Base-by-base conservation (phyloP, 2,888 invertebrate species). In the Onthophagus sagittarius region DNA sequence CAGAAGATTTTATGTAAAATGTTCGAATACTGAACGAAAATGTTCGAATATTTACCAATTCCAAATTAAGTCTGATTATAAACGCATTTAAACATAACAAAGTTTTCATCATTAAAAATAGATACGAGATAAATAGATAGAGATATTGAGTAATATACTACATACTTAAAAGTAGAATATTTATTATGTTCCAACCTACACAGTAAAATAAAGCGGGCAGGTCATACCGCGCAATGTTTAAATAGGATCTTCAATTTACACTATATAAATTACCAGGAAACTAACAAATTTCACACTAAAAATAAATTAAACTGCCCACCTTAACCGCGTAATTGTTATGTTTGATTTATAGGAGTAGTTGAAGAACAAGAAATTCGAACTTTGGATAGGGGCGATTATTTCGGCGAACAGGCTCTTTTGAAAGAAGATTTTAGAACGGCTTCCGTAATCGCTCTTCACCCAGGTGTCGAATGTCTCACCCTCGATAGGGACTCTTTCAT, bases 401-500 rank as follows among this genome's bases (percentile, higher is more conserved):
- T 91, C 81, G 91, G 91, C 4, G 91, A 91, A 80, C 89, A 90
- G 78, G 91, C 91, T 0, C 83, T 91, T 63, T 82, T 91, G 15
- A 89, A 88, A 81, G 92, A 92, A 81, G 92, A 92, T 78, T 86
- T 88, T 65, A 85, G 92, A 39, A 91, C 92, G 6, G 92, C 92
- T 13, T 91, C 89, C 77, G 90, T 92, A 32, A 90, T 92, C 63
- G 91, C 92, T 0, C 82, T 89, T 78, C 85, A 86, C 82, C 83
- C 91, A 81, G 84, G 91, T 81, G 85, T 92, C 80, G 83, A 92
- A 88, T 92, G 92, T 79, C 85, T 92, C 15, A 90, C 90, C 0
- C 83, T 92, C 13, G 91, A 91, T 80, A 85, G 90, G 80, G 91
- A 91, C 83, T 89, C 89, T 0, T 94, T 94, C 83, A 90, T 90